Base-by-base conservation (phyloP, 2,113 vertebrate species). In the Accipiter cooperii region DNA sequence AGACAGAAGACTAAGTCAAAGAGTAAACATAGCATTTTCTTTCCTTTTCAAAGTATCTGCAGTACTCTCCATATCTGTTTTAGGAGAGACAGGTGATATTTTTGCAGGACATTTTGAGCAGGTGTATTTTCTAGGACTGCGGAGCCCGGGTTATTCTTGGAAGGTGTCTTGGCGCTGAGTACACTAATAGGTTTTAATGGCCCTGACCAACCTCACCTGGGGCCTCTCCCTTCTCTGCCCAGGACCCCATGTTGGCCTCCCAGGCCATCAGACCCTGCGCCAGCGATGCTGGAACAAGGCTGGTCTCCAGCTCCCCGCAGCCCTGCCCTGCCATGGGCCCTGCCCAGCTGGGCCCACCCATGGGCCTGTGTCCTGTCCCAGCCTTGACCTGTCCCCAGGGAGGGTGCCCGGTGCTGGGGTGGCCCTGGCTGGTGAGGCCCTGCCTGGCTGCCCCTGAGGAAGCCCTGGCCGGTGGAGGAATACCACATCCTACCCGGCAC, bases 261-360 rank as follows among this genome's bases (percentile, higher is more conserved):
- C 3, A 3, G 15, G 34, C 61, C 5, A 3, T 47, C 17, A 29
- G n/a, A 22, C 10, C 26, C 24, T 80, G n/a, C 42, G 42, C 7
- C 49, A 36, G n/a, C 3, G 2, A 55, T 22, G 57, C 68, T 0
- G 0, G 36, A 76, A 10, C 36, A 71, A 38, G 29, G 7, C 51
- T 0, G 1, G 36, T n/a, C 42, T 80, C 52, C 28, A 57, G 46
- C 17, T 42, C 13, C 19, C 33, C 11, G 5, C 15, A 44, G 51
- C 46, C 26, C 21, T 74, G 24, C 22, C 9, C 17, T 42, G 31
- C 49, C 24, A 7, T 20, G 29, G 24, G 24, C 33, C 36, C 21
- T 3, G 4, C 10, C 1, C 2, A 6, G 18, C 18, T 2, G 4
- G 34, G 49, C n/a, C 17, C 51, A 42, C 20, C 16, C 1, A 0